Evolutionary conservation across 2,113 vertebrate species (phyloP), one percentile per base, ranked within the genome.

Genomic region (Oostethus manadensis): DNA sequence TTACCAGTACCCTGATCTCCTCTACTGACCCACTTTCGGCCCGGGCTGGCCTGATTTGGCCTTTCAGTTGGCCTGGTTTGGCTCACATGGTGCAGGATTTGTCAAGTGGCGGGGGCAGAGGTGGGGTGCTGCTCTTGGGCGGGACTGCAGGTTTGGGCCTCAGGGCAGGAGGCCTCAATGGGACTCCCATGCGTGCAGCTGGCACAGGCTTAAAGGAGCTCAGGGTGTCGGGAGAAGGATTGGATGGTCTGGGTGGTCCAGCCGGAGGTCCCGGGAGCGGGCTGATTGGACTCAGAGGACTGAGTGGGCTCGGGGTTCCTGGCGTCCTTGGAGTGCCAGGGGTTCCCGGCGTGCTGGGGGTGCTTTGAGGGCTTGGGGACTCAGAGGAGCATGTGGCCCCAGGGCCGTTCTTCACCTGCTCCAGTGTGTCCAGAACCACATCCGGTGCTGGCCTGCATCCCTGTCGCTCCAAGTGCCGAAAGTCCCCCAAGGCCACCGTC

Each of bases 51-150:
- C 86, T 77, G 75, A 76, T 83, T 84, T 7, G 62, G 77, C 79
- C 76, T 49, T 40, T 49, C 9, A 23, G 23, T 60, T 0, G 74
- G 69, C 79, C 74, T 51, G 40, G 61, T 81, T 74, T 68, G 79
- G 77, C 81, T 93, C 90, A 99, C 97, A 99, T 99, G 59, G 96
- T 98, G 91, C 95, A 97, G 64, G 96, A 98, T 82, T 98, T 99
- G 90, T 99, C 97, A 4, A 92, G 75, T 10, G 94, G 89, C 6
- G 93, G 91, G 80, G 92, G 94, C 71, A 91, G 86, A 68, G 95
- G 86, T 0, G 93, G 88, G 54, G 94, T 91, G 77, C 94, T 94
- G 85, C 95, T 96, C 89, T 98, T 99, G 78, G 97, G 96, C 60
- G 97, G 92, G 77, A 99, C 91, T 61, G 92, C 80, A 8, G 97